These are phyloP conservation scores for Hymenopus coronatus DNA, from an alignment of 2,888 invertebrate species.

Conservation along the genomic window DNA sequence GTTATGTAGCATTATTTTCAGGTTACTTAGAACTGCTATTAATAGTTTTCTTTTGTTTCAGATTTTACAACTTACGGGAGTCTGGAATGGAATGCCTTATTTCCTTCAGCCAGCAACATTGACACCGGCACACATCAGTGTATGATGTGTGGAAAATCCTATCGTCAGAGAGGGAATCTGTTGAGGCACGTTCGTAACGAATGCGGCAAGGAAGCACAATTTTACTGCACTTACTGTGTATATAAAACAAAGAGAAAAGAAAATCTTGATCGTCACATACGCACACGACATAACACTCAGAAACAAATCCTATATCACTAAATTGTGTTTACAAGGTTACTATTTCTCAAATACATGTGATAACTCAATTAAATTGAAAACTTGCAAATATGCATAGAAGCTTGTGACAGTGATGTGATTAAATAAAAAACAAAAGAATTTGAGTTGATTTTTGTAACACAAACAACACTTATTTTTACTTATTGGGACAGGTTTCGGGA, in stretches of 20 bases:
- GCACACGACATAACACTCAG: not conserved
- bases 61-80: not conserved
- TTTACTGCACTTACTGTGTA: constrained; percentile 68
- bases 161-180: constrained; percentile 50
- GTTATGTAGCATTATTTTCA: not conserved
- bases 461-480: too few species aligned
- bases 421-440: too few species aligned
- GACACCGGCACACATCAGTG: constrained; percentile 35
- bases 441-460: too few species aligned
- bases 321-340: not conserved
- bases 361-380: too few species aligned
- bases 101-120: not conserved
- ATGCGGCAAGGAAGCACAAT: constrained; percentile 72
- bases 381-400: too few species aligned
- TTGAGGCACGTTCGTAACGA: constrained; percentile 67
- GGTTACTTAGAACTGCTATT: not conserved
- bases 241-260: constrained; percentile 25
- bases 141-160: constrained; percentile 46
- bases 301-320: not conserved
- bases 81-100: not conserved
- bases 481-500: too few species aligned
- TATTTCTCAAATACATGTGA: too few species aligned
- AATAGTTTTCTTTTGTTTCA: not conserved
- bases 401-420: too few species aligned
- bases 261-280: constrained; percentile 19